Conservation (phyloP, 2,797 vertebrate genomes). For the Hozukius guyotensis region DNA sequence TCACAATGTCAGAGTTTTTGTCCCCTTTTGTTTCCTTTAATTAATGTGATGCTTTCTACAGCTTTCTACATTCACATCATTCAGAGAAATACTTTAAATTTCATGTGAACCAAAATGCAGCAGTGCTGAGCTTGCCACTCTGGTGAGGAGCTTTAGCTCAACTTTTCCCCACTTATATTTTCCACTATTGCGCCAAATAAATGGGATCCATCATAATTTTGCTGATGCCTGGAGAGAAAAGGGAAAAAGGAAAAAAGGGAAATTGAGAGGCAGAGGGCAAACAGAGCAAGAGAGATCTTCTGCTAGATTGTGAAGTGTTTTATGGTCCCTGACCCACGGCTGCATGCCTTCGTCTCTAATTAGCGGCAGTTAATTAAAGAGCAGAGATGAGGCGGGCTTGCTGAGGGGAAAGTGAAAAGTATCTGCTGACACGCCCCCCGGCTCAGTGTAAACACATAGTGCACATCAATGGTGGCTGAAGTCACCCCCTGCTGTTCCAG, state of each 20-base stretch:
- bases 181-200: slow-evolving; percentile 44
- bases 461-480: slow-evolving; percentile 19
- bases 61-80: not conserved
- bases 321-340: slow-evolving; percentile 45
- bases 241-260: not conserved
- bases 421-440: slow-evolving; percentile 34
- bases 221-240: slow-evolving; percentile 30
- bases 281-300: not conserved
- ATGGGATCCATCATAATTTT: slow-evolving; percentile 35
- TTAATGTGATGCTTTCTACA: not conserved
- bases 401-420: slow-evolving; percentile 61
- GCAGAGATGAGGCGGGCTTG: slow-evolving; percentile 16
- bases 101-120: slow-evolving; percentile 6
- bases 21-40: slow-evolving; percentile 4
- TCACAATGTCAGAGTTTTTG: not conserved
- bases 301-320: slow-evolving; percentile 34
- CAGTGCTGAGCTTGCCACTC: slow-evolving; percentile 41
- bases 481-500: slow-evolving; percentile 8
- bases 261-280: not conserved
- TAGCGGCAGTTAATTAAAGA: slow-evolving; percentile 70
- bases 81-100: slow-evolving; percentile 10
- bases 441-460: slow-evolving; percentile 50
- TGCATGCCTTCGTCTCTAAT: slow-evolving; percentile 61
- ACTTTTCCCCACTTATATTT: slow-evolving; percentile 45
- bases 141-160: slow-evolving; percentile 19